phyloP scores from a whole-genome alignment of 1,140 invertebrate genomes.

The Zaprionus tsacasi region DNA sequence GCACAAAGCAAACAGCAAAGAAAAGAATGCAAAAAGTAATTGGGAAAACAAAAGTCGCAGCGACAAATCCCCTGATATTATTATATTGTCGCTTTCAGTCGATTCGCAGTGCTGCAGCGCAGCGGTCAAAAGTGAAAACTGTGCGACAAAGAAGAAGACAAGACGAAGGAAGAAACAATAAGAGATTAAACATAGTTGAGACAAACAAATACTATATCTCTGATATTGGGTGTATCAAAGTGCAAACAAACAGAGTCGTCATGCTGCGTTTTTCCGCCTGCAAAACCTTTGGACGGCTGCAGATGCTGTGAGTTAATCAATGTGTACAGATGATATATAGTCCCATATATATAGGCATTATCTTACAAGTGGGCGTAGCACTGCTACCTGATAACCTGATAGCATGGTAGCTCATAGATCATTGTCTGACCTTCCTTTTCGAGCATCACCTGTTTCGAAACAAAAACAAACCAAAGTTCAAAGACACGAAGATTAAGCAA shows the following conservation, averaged over 20 bases:
- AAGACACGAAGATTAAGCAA: neutral
- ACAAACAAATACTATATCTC: no score
- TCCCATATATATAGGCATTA: neutral
- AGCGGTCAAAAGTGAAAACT: conserved; percentile 48
- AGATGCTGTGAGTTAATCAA: conserved; percentile 46
- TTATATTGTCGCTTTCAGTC: conserved; percentile 46
- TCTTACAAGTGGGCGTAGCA: conserved; percentile 38
- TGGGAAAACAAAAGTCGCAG: conserved; percentile 19
- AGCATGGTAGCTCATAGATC: conserved; percentile 25
- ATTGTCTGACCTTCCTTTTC: conserved; percentile 32
- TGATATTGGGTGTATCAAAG: no score
- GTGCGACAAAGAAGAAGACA: neutral
- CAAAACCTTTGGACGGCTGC: conserved; percentile 61
- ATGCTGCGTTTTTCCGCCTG: conserved; percentile 35
- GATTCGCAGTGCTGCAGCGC: conserved; percentile 34
- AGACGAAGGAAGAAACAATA: neutral
- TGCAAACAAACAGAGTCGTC: neutral
- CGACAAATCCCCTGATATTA: conserved; percentile 23
- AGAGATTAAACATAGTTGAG: neutral
- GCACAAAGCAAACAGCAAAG: conserved; percentile 47
- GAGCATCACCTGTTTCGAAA: conserved; percentile 59
- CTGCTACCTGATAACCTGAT: conserved; percentile 19
- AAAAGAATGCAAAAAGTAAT: conserved; percentile 53
- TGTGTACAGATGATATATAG: neutral
- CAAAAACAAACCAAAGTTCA: neutral